These are phyloP conservation scores for Drosophila fungiperda DNA, from an alignment of 2,888 invertebrate species.

Conservation along the genomic window DNA sequence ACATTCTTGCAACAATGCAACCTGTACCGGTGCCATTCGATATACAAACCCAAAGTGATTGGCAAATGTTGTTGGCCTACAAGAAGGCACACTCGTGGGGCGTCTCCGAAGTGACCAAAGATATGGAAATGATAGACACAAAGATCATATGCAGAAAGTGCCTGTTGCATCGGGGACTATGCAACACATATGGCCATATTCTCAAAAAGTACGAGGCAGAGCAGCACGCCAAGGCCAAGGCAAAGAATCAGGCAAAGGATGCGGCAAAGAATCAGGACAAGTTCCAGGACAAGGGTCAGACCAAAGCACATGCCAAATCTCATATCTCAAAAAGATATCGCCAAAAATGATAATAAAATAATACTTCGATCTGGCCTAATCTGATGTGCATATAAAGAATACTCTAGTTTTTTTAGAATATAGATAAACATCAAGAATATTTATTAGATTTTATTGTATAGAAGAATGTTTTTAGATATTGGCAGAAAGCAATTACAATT, in stretches of 20 bases:
- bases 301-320: neutral
- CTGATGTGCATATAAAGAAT: neutral
- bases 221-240: neutral
- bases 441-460: neutral
- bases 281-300: neutral
- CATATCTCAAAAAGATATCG: neutral
- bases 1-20: slow-evolving; percentile 43
- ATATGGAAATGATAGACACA: slow-evolving; percentile 38
- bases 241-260: neutral
- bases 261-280: neutral
- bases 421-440: neutral
- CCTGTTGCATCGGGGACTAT: slow-evolving; percentile 41
- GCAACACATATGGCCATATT: slow-evolving; percentile 30
- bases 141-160: slow-evolving; percentile 56
- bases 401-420: neutral
- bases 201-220: slow-evolving; percentile 27
- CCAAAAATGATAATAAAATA: neutral
- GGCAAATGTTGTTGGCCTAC: slow-evolving; percentile 28
- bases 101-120: neutral
- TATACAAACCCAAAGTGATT: slow-evolving; percentile 19
- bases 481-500: neutral
- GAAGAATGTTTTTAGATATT: neutral
- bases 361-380: neutral
- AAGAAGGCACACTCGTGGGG: slow-evolving; percentile 26
- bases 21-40: slow-evolving; percentile 19